Evolutionary conservation across 2,888 invertebrate genomes (phyloP), one percentile per base, ranked within the genome.

Genomic region (Rhagium mordax): DNA sequence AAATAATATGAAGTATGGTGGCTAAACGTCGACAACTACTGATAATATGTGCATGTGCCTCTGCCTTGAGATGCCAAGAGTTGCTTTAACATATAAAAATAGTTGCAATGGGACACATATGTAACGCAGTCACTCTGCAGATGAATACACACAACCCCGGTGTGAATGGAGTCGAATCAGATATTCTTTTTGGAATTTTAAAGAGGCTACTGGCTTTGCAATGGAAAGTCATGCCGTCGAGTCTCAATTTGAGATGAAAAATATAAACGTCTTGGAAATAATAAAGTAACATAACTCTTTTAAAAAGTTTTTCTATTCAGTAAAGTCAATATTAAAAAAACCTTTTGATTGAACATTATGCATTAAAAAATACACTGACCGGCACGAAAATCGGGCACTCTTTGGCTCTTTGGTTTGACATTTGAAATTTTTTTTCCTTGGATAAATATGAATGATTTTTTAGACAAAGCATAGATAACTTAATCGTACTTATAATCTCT

Each of bases 41-140:
- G 75, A 77, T 77, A 77, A 77, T 70, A 61, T 66, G 73, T 64
- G 66, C 74, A 74, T 73, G 71, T 73, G 77, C 71, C 70, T 72
- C 61, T 69, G 73, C 70, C 65, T 55, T 20, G 33, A 61, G 72
- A 72, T 62, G 61, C 68, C 55, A 53, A 71, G 64, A 48, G 49
- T 20, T 41, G 64, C 27, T 70, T 59, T 69, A 68, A 61, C 48
- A 48, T 75, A 72, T 75, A 77, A 77, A 77, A 77, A 77, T 77
- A 77, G 77, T 74, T 62, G 64, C 61, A 61, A 15, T 55, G 15
- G 55, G 53, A 53, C 66, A 62, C 70, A 69, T 18, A 61, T 70
- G 70, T 55, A 24, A 13, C 41, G 13, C 67, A 67, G 27, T 53
- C 49, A 15, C 15, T 21, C 47, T 27, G 33, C 55, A 55, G 57